Conservation (phyloP, 2,113 vertebrate genomes). For the Pitta sordida region DNA sequence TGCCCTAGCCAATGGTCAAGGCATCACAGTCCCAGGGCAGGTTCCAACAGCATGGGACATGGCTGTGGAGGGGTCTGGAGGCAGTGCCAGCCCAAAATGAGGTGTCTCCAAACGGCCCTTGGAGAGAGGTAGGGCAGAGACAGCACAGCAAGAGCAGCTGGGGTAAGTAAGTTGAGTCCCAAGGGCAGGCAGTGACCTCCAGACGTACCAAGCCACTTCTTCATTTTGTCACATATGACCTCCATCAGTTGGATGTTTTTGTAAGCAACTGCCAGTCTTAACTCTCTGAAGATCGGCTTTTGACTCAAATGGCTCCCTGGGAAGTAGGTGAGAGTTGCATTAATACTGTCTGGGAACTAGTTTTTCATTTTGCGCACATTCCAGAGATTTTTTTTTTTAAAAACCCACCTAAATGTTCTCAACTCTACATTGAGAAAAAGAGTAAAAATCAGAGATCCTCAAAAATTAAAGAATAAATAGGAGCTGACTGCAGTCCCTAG, state of each 20-base stretch:
- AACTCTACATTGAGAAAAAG: background rate
- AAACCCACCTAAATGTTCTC: background rate
- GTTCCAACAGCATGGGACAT: fast-evolving
- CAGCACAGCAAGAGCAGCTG: background rate
- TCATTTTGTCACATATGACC: background rate
- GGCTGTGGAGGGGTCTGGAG: background rate
- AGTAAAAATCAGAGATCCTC: background rate
- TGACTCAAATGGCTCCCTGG: background rate
- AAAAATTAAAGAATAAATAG: background rate
- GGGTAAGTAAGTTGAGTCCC: background rate
- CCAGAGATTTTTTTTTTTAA: background rate
- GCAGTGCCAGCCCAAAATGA: background rate
- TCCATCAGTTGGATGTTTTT: background rate
- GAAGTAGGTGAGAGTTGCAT: background rate
- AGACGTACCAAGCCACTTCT: background rate
- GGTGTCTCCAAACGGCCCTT: background rate
- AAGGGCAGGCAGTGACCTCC: background rate
- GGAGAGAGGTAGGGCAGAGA: background rate
- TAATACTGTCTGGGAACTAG: background rate
- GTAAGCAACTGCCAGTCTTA: background rate
- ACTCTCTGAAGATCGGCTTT: background rate
- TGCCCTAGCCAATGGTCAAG: background rate
- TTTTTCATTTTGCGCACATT: background rate
- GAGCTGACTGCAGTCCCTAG: background rate
- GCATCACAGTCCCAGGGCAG: background rate